Percentiles rank a stretch among this genome's conserved stretches.
phyloP scores from a whole-genome alignment of 2,113 vertebrate species.

The Larimichthys crocea region DNA sequence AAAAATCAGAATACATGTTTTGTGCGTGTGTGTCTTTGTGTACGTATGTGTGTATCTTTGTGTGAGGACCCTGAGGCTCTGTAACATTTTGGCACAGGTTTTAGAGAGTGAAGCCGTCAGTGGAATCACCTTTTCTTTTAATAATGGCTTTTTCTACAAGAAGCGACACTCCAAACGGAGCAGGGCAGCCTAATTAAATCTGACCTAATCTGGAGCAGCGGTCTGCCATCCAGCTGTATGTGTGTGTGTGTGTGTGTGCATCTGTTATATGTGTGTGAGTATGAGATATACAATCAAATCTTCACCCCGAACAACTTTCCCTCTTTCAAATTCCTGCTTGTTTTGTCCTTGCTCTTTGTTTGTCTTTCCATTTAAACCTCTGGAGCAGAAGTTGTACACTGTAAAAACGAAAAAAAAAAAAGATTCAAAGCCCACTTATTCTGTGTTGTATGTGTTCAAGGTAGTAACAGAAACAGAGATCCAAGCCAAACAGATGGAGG shows the following conservation, averaged over 20 bases:
- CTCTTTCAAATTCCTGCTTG: constrained; percentile 61
- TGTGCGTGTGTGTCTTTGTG: constrained; percentile 11
- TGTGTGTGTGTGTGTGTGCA: constrained; percentile 56
- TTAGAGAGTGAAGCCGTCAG: constrained; percentile 62
- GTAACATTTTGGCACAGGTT: constrained; percentile 66
- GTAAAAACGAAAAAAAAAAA: constrained; percentile 46
- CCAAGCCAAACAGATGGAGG: constrained; percentile 65
- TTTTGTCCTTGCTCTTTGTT: constrained; percentile 65
- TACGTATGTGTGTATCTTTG: constrained; percentile 33
- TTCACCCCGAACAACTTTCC: constrained; percentile 41
- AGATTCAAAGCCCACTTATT: constrained; percentile 35
- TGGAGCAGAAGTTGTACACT: constrained; percentile 40
- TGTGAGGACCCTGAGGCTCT: constrained; percentile 55
- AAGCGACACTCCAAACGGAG: constrained; percentile 81
- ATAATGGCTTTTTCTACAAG: constrained; percentile 81
- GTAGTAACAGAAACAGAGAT: constrained; percentile 49
- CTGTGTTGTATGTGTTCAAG: constrained; percentile 49
- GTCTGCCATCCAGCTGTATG: constrained; percentile 81
- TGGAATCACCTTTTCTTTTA: constrained; percentile 67
- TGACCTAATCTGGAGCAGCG: constrained; percentile 81
- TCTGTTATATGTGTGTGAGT: constrained; percentile 9
- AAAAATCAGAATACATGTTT: constrained; percentile 42
- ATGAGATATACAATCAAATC: constrained; percentile 56
- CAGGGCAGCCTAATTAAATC: constrained; percentile 82
- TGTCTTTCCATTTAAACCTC: constrained; percentile 53